Percentiles rank a stretch among this genome's conserved stretches.
Conservation (phyloP, 1,140 invertebrate species). For the honey bee (Apis mellifera) region Amel_HAv3.1 CM009936.2:13408501-13409000, state of each 20-base stretch:
- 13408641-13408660: slow-evolving; percentile 64
- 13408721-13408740: slow-evolving; percentile 56
- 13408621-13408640: slow-evolving; percentile 51
- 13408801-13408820: neutral
- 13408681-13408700: slow-evolving; percentile 67
- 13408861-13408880: neutral
- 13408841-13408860: neutral
- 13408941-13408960: too few relatives aligned
- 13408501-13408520: slow-evolving; percentile 61
- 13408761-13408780: slow-evolving; percentile 38
- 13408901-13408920: neutral
- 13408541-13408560: slow-evolving; percentile 59
- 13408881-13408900: neutral
- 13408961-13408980: too few relatives aligned
- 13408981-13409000: too few relatives aligned
- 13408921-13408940: too few relatives aligned
- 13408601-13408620: slow-evolving; percentile 35
- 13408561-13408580: slow-evolving; percentile 53
- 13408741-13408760: slow-evolving; percentile 9
- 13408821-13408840: neutral
- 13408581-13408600: slow-evolving; percentile 51
- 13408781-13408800: neutral
- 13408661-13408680: slow-evolving; percentile 66
- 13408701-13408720: slow-evolving; percentile 60
- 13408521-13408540: slow-evolving; percentile 54